These are phyloP conservation scores for Plumapathes pennacea DNA, from an alignment of 92 coral and sea anemone genomes.

Conservation along the genomic window DNA sequence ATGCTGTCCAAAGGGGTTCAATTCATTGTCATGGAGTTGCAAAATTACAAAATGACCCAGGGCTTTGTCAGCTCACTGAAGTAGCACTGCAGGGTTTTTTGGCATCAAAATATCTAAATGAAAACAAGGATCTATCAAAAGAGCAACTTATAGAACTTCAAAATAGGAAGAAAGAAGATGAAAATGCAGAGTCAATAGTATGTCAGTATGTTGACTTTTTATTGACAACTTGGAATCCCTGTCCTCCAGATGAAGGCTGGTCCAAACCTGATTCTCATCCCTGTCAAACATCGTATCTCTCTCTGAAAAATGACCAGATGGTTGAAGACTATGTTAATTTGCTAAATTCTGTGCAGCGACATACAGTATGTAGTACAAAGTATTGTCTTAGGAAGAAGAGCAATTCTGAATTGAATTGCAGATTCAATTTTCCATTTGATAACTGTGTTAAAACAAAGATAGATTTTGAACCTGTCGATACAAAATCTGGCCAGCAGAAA, in stretches of 20 bases:
- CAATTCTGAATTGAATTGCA: conserved; percentile 14
- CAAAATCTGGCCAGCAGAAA: conserved; percentile 34
- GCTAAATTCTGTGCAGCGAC: conserved; percentile 57
- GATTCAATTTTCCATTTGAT: conserved; percentile 55
- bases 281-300: conserved; percentile 54
- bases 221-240: conserved; percentile 68
- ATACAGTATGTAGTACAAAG: conserved; percentile 53
- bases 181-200: conserved; percentile 53
- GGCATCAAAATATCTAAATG: conserved; percentile 36
- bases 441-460: conserved; percentile 29
- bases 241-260: conserved; percentile 70
- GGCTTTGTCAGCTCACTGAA: conserved; percentile 51
- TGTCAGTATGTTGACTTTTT: conserved; percentile 72
- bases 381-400: conserved; percentile 40
- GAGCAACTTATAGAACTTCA: conserved; percentile 20
- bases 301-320: conserved; percentile 14
- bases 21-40: conserved; percentile 71
- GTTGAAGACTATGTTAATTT: conserved; percentile 55
- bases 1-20: conserved; percentile 55
- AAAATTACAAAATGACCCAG: conserved; percentile 65
- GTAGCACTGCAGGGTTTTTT: conserved; percentile 42
- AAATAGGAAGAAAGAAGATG: conserved; percentile 28
- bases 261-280: conserved; percentile 66
- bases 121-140: conserved; percentile 6
- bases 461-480: conserved; percentile 42